Conservation (phyloP, 2,113 vertebrate genomes). For the Paraplagusia blochii region DNA sequence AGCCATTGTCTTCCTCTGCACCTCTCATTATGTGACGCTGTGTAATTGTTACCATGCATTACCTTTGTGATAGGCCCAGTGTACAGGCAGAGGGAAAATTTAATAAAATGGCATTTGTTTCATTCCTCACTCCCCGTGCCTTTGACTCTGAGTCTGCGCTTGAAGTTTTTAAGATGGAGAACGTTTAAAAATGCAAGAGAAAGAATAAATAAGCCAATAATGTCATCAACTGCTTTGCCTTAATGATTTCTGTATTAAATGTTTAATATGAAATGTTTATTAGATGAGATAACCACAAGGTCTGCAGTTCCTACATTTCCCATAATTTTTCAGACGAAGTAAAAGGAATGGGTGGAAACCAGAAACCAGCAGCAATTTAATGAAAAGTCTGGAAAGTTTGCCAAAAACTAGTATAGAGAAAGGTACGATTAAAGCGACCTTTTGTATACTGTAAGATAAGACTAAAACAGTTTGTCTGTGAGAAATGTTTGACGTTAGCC, state of each 20-base stretch:
- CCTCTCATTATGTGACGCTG: conserved; percentile 61
- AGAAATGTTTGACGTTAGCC: no score
- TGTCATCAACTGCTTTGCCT: neutral
- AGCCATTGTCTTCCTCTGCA: conserved; percentile 50
- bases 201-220: neutral
- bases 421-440: no score
- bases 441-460: no score
- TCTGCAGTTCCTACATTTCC: no score
- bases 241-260: no score
- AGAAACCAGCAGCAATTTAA: no score
- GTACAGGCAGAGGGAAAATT: conserved; percentile 35
- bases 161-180: conserved; percentile 1
- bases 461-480: no score
- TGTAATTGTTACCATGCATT: conserved; percentile 64
- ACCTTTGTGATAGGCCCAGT: conserved; percentile 47
- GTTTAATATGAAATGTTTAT: neutral
- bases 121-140: conserved; percentile 12
- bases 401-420: no score
- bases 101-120: conserved; percentile 24
- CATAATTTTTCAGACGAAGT: no score
- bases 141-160: conserved; percentile 6
- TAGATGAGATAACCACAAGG: no score
- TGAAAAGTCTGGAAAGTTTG: no score
- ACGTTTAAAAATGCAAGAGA: neutral
- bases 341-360: no score